These are phyloP conservation scores for Petromus typicus DNA, from an alignment of 2,113 vertebrate genomes.

Conservation along the genomic window DNA sequence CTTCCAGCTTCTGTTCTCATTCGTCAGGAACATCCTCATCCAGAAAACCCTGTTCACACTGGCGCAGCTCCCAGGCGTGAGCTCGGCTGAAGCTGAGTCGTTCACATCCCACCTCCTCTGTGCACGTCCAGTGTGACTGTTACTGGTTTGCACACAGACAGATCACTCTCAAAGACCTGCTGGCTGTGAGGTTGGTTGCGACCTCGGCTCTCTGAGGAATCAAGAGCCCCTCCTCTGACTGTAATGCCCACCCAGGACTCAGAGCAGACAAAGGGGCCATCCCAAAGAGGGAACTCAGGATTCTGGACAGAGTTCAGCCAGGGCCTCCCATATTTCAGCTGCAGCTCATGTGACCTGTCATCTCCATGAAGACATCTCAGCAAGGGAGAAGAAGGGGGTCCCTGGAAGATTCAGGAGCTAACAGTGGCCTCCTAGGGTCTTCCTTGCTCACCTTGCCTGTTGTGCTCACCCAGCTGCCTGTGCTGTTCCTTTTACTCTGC, in stretches of 20 bases:
- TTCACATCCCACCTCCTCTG: conserved; percentile 72
- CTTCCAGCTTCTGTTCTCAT: conserved; percentile 6
- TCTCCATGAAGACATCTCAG: background rate
- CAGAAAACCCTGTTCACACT: conserved; percentile 29
- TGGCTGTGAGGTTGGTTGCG: background rate
- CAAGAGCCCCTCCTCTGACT: background rate
- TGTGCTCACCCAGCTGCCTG: background rate
- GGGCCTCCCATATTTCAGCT: background rate
- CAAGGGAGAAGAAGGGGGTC: background rate
- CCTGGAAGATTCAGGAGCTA: background rate
- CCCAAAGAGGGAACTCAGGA: background rate
- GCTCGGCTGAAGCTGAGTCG: background rate
- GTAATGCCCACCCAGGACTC: background rate
- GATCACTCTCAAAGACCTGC: background rate
- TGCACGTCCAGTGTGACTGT: conserved; percentile 57
- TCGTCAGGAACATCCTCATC: conserved; percentile 69
- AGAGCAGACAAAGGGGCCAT: background rate
- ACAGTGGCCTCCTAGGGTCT: background rate
- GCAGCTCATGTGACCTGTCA: background rate
- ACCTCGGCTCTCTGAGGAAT: background rate
- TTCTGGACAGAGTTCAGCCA: background rate
- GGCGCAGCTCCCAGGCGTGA: conserved; percentile 12
- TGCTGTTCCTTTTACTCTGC: background rate
- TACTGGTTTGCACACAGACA: background rate
- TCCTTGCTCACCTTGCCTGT: background rate